Conservation (phyloP, 2,797 vertebrate genomes). For the Coregonus suidteri region DNA sequence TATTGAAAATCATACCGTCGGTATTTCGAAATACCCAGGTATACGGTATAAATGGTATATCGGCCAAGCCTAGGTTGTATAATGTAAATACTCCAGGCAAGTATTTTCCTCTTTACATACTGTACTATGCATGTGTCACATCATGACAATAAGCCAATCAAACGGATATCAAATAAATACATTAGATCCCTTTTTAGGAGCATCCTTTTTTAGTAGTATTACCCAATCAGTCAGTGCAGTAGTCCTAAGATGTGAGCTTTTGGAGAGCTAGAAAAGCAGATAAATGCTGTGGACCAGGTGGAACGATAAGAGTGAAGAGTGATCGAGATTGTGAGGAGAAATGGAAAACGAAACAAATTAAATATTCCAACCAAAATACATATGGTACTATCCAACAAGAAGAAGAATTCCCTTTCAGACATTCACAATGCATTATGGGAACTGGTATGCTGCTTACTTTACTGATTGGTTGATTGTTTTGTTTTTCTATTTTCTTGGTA, state of each 20-base stretch:
- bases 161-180: background rate
- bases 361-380: background rate
- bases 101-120: background rate
- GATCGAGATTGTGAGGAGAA: background rate
- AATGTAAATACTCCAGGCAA: background rate
- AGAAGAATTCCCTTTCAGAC: slow-evolving; percentile 30
- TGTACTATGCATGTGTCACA: background rate
- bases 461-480: slow-evolving; percentile 10
- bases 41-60: too few species aligned
- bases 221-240: background rate
- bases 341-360: slow-evolving; percentile 9
- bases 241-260: background rate
- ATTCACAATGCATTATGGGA: slow-evolving; percentile 29
- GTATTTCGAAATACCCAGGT: too few species aligned
- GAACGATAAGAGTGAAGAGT: slow-evolving; percentile 1
- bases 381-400: slow-evolving; percentile 21
- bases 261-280: slow-evolving; percentile 14
- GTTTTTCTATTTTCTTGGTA: slow-evolving; percentile 41
- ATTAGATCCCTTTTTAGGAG: background rate
- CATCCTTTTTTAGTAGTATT: too few species aligned
- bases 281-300: slow-evolving; percentile 7
- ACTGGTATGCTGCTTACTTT: slow-evolving; percentile 38
- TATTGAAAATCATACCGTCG: too few species aligned
- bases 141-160: background rate
- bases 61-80: too few species aligned